Evolutionary conservation across 2,797 vertebrate species (phyloP), one percentile per base, ranked within the genome.

Genomic region (Lacerta bilineata): DNA sequence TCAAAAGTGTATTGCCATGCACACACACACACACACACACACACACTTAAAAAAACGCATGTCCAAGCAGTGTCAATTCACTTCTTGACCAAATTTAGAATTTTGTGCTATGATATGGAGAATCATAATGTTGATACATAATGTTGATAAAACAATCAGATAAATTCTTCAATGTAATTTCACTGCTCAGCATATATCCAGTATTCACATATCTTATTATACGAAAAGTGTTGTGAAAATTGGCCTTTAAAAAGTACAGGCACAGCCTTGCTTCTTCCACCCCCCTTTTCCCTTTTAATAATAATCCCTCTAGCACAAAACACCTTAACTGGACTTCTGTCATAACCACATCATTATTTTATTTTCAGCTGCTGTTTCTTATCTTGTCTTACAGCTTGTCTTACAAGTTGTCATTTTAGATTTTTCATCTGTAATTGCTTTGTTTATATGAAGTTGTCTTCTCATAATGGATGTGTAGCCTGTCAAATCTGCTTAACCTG

Each of bases 361-460:
- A 81, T 85, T 85, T 50, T 85, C 76, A 82, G 43, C 8, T 90
- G 69, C 76, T 91, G 84, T 68, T 80, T 61, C 81, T 90, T 88
- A 84, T 83, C 46, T 88, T 81, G 83, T 82, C 78, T 89, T 81
- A 89, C 88, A 87, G 61, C 61, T 84, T 81, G 71, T 89, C 88
- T 89, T 86, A 76, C 88, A 81, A 84, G 33, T 85, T 89, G 88
- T 91, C 76, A 90, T 75, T 41, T 91, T 88, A 39, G 36, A 83
- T 92, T 91, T 55, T 86, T 93, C 83, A 33, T 84, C 84, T 81
- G 82, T 88, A 87, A 91, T 79, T 93, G 43, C 80, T 90, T 89
- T 85, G 33, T 88, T 91, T 77, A 79, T 77, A 36, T 90, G 83
- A 84, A 91, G 88, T 66, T 39, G 23, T 64, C 10, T 91, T 79